Evolutionary conservation across 2,797 vertebrate species (phyloP), one percentile per base, ranked within the genome.

Genomic region (Iguana delicatissima): DNA sequence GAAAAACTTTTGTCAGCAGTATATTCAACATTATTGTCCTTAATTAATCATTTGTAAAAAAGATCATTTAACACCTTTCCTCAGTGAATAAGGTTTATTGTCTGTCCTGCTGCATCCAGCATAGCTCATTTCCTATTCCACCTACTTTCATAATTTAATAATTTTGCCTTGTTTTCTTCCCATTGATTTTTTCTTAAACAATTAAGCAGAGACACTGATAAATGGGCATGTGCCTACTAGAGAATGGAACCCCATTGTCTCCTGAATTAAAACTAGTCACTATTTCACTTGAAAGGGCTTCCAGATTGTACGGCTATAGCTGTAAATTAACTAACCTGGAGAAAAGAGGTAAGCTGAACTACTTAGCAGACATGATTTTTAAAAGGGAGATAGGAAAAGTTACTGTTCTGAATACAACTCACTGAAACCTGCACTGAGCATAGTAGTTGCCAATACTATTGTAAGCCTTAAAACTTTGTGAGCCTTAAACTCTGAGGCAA

Each of bases 81-180:
- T 29, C 14, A 64, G 26, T 85, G 24, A 81, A 82, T 80, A 29
- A 69, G 57, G 22, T 74, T 82, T 64, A 82, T 86, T 82, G 24
- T 64, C 38, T 62, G 26, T 82, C 79, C 42, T 86, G 38, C 79
- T 74, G 3, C 9, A 74, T 59, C 22, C 38, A 86, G 16, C 74
- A 62, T 73, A 50, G 55, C 55, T 90, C 67, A 76, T 87, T 87
- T 87, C 85, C 89, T 90, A 86, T 67, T 64, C 77, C 55, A 52
- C 69, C 42, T 80, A 79, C 55, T 74, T 90, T 86, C 89, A 86
- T 90, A 90, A 82, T 82, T 82, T 74, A 90, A 74, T 90, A 42
- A 52, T 82, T 86, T 86, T 64, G 42, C 42, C 42, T 86, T 82
- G 32, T 42, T 81, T 74, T 76, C 55, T 82, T 86, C 16, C 55